These are phyloP conservation scores for Leptocoma aspasia DNA, from an alignment of 2,113 vertebrate species.

Conservation along the genomic window DNA sequence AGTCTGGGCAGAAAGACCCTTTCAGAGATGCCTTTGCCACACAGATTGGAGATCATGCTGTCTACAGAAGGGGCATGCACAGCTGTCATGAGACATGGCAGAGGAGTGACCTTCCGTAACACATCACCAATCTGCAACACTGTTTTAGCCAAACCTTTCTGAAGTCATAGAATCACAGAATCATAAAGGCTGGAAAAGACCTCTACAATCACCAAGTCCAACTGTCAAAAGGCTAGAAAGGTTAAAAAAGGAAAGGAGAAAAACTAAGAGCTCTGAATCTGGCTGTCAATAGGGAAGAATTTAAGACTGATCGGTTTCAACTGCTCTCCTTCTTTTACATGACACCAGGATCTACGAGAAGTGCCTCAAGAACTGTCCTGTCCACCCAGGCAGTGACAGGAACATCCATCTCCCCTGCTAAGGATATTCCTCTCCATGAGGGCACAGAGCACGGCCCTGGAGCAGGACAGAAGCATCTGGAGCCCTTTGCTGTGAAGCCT, in stretches of 20 bases:
- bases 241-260: not conserved
- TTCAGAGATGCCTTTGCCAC: not conserved
- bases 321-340: not conserved
- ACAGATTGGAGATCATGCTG: not conserved
- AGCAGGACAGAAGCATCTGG: not conserved
- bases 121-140: not conserved
- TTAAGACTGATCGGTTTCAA: not conserved
- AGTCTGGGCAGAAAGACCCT: not conserved
- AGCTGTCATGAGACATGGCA: not conserved
- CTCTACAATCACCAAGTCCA: not conserved
- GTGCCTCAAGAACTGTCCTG: not conserved
- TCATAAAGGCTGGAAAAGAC: not conserved
- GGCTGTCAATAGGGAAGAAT: not conserved
- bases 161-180: not conserved
- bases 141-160: not conserved
- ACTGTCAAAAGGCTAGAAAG: not conserved
- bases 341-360: not conserved
- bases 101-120: not conserved
- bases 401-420: not conserved
- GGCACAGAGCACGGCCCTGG: fast-evolving
- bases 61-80: not conserved
- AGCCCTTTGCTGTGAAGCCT: not conserved
- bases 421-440: fast-evolving
- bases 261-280: not conserved
- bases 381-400: not conserved